phyloP scores from a whole-genome alignment of 2,888 invertebrate genomes.

The Lathronympha strigana region DNA sequence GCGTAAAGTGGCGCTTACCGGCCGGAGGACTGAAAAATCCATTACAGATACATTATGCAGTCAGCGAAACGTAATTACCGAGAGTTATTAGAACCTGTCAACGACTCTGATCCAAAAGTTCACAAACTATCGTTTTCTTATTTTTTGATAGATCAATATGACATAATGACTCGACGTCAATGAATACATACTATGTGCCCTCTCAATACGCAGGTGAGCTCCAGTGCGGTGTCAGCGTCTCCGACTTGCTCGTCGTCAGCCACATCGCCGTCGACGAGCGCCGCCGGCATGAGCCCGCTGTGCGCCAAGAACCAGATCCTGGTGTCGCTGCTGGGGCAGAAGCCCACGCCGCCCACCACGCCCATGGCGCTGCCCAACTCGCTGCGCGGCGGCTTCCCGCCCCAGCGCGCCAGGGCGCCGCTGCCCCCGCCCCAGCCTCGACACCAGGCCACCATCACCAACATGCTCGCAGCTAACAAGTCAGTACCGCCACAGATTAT shows the following conservation, averaged over 20 bases:
- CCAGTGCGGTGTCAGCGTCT: constrained; percentile 75
- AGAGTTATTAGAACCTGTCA: no score
- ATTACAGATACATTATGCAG: no score
- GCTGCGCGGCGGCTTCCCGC: constrained; percentile 57
- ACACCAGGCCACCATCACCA: constrained; percentile 61
- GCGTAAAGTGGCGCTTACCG: no score
- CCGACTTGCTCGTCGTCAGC: constrained; percentile 67
- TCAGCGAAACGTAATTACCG: no score
- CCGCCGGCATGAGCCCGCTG: constrained; percentile 85
- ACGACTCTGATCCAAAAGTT: no score
- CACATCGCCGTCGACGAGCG: constrained; percentile 65
- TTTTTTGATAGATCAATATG: no score
- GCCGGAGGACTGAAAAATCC: no score
- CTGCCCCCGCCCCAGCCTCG: constrained; percentile 51
- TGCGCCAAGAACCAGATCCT: constrained; percentile 94
- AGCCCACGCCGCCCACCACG: constrained; percentile 87
- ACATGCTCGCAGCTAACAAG: constrained; percentile 58
- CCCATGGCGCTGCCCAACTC: constrained; percentile 87
- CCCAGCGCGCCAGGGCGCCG: constrained; percentile 55
- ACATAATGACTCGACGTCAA: no score
- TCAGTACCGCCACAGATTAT: constrained; percentile 17
- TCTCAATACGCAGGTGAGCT: constrained; percentile 77
- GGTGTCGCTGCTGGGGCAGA: constrained; percentile 91
- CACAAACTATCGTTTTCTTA: no score
- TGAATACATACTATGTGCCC: background rate